phyloP scores from a whole-genome alignment of 2,113 vertebrate species.

The Dicerorhinus sumatrensis region DNA sequence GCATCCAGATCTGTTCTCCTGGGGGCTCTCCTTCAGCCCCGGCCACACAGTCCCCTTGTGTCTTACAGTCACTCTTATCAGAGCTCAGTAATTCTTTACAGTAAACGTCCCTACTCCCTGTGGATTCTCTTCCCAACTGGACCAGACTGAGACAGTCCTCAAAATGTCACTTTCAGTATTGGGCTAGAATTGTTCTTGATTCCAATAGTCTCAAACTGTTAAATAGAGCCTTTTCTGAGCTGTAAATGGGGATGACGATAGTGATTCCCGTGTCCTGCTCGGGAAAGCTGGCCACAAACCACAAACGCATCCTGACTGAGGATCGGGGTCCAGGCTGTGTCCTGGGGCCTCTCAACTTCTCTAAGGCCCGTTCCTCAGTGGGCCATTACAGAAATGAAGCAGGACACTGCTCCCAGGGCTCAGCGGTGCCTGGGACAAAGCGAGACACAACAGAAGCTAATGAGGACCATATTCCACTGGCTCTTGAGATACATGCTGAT shows the following conservation, averaged over 20 bases:
- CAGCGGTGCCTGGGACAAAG: accelerated
- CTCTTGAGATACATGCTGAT: not conserved
- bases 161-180: accelerated
- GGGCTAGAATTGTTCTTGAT: not conserved
- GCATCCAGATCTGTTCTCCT: not conserved
- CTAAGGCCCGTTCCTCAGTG: not conserved
- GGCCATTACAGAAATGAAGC: not conserved
- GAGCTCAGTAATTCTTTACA: accelerated
- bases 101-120: accelerated
- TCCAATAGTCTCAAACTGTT: not conserved
- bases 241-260: not conserved
- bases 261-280: not conserved
- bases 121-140: not conserved
- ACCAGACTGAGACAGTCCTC: not conserved
- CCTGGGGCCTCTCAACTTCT: not conserved
- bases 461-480: accelerated
- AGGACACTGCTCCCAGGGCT: accelerated
- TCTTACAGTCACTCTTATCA: accelerated
- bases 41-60: not conserved
- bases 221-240: not conserved
- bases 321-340: not conserved
- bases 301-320: too few relatives aligned
- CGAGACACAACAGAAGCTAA: not conserved
- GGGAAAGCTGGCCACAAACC: not conserved
- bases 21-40: not conserved